These are phyloP conservation scores for Eupithecia tripunctaria DNA, from an alignment of 2,888 invertebrate species.

Conservation along the genomic window DNA sequence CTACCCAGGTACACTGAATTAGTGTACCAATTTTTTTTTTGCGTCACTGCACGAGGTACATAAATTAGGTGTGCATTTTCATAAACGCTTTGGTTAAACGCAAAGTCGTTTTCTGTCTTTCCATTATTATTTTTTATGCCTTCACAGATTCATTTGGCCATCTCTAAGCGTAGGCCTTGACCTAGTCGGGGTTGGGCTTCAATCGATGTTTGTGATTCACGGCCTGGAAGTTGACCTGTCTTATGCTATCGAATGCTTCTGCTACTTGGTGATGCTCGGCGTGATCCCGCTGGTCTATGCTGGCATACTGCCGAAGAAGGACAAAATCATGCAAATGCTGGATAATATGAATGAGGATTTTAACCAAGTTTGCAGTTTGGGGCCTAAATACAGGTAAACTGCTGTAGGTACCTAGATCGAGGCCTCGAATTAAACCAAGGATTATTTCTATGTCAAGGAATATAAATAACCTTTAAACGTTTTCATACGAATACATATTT, in stretches of 20 bases:
- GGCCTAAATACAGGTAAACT: slow-evolving; percentile 53
- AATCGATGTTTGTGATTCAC: slow-evolving; percentile 54
- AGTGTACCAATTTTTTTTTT: too few species aligned
- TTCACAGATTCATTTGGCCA: slow-evolving; percentile 61
- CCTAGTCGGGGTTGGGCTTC: slow-evolving; percentile 46
- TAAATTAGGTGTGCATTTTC: too few species aligned
- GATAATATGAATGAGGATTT: slow-evolving; percentile 63
- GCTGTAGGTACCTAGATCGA: too few species aligned
- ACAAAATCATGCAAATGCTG: slow-evolving; percentile 51
- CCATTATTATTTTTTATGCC: too few species aligned
- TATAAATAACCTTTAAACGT: too few species aligned
- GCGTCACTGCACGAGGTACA: too few species aligned
- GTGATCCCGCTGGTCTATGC: slow-evolving; percentile 53
- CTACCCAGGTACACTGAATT: too few species aligned
- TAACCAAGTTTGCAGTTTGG: slow-evolving; percentile 55
- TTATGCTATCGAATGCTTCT: slow-evolving; percentile 65
- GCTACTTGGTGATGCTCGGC: slow-evolving; percentile 60
- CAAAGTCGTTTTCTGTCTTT: background rate
- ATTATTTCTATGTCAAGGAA: too few species aligned
- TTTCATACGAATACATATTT: too few species aligned
- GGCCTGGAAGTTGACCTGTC: slow-evolving; percentile 58
- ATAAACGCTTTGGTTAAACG: background rate
- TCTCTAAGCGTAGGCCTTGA: slow-evolving; percentile 43
- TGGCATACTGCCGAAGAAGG: slow-evolving; percentile 50
- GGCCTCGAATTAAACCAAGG: too few species aligned